Conservation (phyloP, 2,888 invertebrate genomes). For the Cheilosia vernalis region DNA sequence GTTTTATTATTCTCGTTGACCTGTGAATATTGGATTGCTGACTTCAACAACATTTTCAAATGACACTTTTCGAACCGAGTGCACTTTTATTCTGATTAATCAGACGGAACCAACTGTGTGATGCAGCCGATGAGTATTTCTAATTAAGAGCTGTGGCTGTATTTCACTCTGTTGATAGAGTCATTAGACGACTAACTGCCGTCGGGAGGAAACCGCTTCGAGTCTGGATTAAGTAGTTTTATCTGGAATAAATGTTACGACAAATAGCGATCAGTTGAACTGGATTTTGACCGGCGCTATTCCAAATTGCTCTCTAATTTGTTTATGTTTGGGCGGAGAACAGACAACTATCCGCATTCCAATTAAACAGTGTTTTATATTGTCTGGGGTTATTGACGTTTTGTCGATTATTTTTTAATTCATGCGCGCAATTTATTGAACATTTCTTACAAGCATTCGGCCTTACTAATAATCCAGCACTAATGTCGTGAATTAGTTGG, state of each 20-base stretch:
- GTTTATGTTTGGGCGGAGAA: background rate
- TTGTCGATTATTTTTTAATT: background rate
- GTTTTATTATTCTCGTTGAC: too few relatives aligned
- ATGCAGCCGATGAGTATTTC: background rate
- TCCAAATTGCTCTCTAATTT: background rate
- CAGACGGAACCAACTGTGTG: conserved; percentile 8
- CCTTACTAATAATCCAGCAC: too few relatives aligned
- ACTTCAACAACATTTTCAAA: too few relatives aligned
- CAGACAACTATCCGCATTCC: background rate
- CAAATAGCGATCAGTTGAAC: too few relatives aligned
- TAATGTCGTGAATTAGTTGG: too few relatives aligned
- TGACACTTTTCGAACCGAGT: too few relatives aligned
- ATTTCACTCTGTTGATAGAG: background rate
- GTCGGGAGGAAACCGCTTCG: background rate
- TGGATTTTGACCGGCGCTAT: background rate
- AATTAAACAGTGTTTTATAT: conserved; percentile 1
- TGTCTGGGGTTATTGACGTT: background rate
- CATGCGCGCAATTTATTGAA: background rate
- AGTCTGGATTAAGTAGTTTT: conserved; percentile 28
- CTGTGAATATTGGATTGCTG: too few relatives aligned
- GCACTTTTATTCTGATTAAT: background rate
- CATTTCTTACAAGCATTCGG: too few relatives aligned
- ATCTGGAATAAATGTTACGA: conserved; percentile 4
- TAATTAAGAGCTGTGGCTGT: conserved; percentile 4
- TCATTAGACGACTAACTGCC: background rate